These are phyloP conservation scores for Sialia sialis DNA, from an alignment of 2,113 vertebrate species.

Conservation along the genomic window DNA sequence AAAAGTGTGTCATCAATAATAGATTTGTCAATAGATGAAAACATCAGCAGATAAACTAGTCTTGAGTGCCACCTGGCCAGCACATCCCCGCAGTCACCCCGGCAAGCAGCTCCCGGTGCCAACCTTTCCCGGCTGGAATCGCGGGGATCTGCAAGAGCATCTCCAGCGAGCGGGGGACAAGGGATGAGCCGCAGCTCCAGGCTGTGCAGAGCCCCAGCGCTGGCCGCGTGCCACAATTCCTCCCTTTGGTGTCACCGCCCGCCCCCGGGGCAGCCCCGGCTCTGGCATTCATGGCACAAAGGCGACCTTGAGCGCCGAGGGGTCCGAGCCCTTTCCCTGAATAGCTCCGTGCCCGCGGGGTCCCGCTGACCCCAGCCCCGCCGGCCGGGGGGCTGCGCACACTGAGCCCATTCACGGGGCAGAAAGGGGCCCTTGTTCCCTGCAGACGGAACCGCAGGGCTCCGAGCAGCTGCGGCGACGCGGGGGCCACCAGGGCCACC, in stretches of 20 bases:
- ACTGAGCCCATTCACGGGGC: conserved; percentile 26
- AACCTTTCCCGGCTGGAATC: not conserved
- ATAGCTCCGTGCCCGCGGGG: not conserved
- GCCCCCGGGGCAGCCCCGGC: not conserved
- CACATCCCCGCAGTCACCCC: not conserved
- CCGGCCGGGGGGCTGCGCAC: not conserved
- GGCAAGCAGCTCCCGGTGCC: not conserved
- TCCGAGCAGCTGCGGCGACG: not conserved
- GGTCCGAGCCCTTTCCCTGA: not conserved
- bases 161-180: not conserved
- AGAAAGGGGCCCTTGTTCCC: conserved; percentile 56
- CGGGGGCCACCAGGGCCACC: not conserved
- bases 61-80: conserved; percentile 52
- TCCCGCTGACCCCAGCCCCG: not conserved
- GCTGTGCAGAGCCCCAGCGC: fast-evolving
- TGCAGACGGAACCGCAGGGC: conserved; percentile 1
- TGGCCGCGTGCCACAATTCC: not conserved
- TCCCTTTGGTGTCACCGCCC: not conserved
- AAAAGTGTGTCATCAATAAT: conserved; percentile 49
- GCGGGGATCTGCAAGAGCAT: not conserved
- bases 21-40: conserved; percentile 44
- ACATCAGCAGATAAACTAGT: conserved; percentile 21
- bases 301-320: not conserved
- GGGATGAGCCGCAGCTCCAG: not conserved
- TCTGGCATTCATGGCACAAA: not conserved